Conservation (phyloP, 2,888 invertebrate species). For the Notocelia uddmanniana region DNA sequence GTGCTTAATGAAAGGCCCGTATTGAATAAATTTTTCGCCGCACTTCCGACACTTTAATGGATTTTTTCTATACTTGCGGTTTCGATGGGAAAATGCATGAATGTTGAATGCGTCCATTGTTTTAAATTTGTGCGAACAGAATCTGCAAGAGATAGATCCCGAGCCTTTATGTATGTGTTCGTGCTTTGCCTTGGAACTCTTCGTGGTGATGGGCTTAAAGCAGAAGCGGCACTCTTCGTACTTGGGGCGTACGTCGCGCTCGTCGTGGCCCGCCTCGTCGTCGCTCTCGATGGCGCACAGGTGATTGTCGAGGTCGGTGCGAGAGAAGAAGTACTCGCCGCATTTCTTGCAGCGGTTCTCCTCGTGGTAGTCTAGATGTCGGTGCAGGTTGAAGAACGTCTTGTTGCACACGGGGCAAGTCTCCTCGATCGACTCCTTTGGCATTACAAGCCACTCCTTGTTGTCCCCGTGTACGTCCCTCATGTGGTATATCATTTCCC, state of each 20-base stretch:
- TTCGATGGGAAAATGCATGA: conserved; percentile 80
- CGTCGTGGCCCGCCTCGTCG: conserved; percentile 62
- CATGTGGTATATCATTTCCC: conserved; percentile 83
- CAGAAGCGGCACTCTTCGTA: conserved; percentile 81
- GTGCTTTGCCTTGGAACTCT: conserved; percentile 70
- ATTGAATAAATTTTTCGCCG: conserved; percentile 75
- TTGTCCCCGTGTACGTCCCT: conserved; percentile 76
- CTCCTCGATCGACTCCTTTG: conserved; percentile 76
- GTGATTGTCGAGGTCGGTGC: conserved; percentile 74
- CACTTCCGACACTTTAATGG: conserved; percentile 79
- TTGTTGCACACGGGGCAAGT: conserved; percentile 78
- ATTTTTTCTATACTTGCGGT: conserved; percentile 76
- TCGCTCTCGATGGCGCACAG: conserved; percentile 80
- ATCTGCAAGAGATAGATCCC: conserved; percentile 80
- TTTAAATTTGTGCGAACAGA: conserved; percentile 80
- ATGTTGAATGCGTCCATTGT: conserved; percentile 81
- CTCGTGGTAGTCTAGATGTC: conserved; percentile 78
- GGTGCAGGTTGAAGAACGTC: conserved; percentile 75
- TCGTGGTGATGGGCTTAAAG: conserved; percentile 77
- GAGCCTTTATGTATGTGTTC: conserved; percentile 74
- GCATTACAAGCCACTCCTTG: conserved; percentile 79
- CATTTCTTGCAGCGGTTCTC: conserved; percentile 81
- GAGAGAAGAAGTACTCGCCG: conserved; percentile 78
- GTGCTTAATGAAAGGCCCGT: conserved; percentile 79
- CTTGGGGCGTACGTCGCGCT: conserved; percentile 54